phyloP scores from a whole-genome alignment of 2,888 invertebrate species.

The Lasioglossum figueresi region DNA sequence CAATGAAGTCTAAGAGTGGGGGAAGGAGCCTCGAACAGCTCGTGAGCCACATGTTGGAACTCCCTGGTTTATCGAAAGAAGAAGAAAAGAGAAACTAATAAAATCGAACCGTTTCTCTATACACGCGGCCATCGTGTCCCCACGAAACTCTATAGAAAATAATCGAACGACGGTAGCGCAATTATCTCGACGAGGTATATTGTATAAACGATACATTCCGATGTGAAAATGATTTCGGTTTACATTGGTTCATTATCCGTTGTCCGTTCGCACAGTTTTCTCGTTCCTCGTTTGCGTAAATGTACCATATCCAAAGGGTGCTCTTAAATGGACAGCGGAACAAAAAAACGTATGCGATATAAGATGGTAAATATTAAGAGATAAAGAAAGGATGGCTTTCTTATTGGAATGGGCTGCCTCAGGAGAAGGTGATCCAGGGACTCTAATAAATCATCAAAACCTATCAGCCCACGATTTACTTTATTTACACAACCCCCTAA shows the following conservation, averaged over 20 bases:
- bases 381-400: constrained; percentile 65
- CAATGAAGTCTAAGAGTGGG: no score
- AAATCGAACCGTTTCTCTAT: constrained; percentile 1
- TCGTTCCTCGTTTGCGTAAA: constrained; percentile 67
- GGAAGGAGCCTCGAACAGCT: no score
- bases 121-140: constrained; percentile 36
- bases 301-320: constrained; percentile 75
- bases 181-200: constrained; percentile 41
- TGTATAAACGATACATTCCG: constrained; percentile 45
- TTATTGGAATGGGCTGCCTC: constrained; percentile 69
- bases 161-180: constrained; percentile 30
- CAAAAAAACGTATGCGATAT: constrained; percentile 62
- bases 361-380: constrained; percentile 56
- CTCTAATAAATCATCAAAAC: constrained; percentile 72
- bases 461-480: constrained; percentile 51
- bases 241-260: constrained; percentile 45
- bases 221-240: constrained; percentile 46
- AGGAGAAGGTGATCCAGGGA: constrained; percentile 68
- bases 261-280: constrained; percentile 64
- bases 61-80: not conserved
- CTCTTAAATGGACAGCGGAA: constrained; percentile 71
- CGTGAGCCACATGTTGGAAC: no score
- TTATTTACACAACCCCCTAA: constrained; percentile 18
- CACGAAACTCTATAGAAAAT: constrained; percentile 25
- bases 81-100: not conserved